These are phyloP conservation scores for Ranitomeya variabilis DNA, from an alignment of 2,113 vertebrate species.

Conservation along the genomic window DNA sequence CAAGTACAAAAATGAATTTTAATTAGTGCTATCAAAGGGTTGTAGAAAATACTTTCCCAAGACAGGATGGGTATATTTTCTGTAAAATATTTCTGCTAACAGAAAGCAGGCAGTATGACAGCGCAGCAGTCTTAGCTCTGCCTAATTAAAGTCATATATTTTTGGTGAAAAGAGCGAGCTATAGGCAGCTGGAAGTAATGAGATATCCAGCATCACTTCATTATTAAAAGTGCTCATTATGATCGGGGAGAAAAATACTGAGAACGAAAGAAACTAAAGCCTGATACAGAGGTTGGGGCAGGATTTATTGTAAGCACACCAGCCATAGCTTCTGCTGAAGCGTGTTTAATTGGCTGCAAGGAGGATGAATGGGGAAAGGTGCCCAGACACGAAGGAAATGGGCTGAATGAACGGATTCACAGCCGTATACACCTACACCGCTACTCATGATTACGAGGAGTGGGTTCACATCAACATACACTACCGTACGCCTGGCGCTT, in stretches of 20 bases:
- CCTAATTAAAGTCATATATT: constrained; percentile 42
- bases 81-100: constrained; percentile 6
- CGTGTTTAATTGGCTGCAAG: background rate
- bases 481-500: background rate
- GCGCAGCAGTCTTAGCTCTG: constrained; percentile 4
- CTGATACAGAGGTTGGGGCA: background rate
- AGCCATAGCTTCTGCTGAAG: background rate
- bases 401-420: background rate
- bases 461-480: background rate
- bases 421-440: background rate
- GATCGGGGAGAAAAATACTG: background rate
- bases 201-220: constrained; percentile 38
- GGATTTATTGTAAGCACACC: background rate
- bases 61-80: background rate
- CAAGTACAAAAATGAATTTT: constrained; percentile 10
- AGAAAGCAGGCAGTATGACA: constrained; percentile 17
- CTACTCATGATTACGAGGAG: background rate
- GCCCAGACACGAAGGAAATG: background rate
- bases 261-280: background rate
- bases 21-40: constrained; percentile 4
- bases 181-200: constrained; percentile 38
- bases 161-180: constrained; percentile 7
- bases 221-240: constrained; percentile 42
- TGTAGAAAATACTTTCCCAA: constrained; percentile 3
- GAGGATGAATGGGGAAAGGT: constrained; percentile 9